These are phyloP conservation scores for Hyposoter didymator DNA, from an alignment of 2,888 invertebrate species.

Conservation along the genomic window DNA sequence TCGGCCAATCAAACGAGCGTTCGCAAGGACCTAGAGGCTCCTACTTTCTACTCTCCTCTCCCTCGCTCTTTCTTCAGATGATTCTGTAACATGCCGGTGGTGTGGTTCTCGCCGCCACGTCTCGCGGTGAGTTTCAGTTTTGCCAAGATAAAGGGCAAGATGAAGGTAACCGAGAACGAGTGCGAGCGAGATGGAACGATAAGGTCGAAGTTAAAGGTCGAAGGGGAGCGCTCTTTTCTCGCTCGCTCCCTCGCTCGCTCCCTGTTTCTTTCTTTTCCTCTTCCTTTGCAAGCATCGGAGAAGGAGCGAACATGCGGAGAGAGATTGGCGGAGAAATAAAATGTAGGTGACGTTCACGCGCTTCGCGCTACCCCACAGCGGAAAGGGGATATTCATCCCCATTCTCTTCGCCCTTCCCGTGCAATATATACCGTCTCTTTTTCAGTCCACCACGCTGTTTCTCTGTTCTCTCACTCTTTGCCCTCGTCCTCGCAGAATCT, in stretches of 20 bases:
- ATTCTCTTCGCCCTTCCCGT: constrained; percentile 2
- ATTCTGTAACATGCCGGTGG: constrained; percentile 39
- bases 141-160: constrained; percentile 57
- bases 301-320: constrained; percentile 60
- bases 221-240: constrained; percentile 65
- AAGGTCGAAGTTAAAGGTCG: constrained; percentile 59
- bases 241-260: constrained; percentile 18
- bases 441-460: constrained; percentile 24
- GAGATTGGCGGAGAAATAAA: constrained; percentile 64
- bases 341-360: constrained; percentile 68
- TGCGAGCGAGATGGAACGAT: constrained; percentile 44
- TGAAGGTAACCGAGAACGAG: constrained; percentile 26
- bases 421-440: constrained; percentile 23
- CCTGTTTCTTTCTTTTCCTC: constrained; percentile 22
- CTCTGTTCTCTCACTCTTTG: constrained; percentile 28
- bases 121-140: constrained; percentile 57
- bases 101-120: constrained; percentile 12
- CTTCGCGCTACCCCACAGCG: constrained; percentile 17
- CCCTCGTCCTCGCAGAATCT: constrained; percentile 57
- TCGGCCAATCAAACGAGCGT: constrained; percentile 80
- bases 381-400: constrained; percentile 41
- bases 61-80: constrained; percentile 13
- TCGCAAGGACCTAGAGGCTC: constrained; percentile 60
- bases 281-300: neutral
- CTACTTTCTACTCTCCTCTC: constrained; percentile 60